These are phyloP conservation scores for Alviniconcha marisindica DNA, from an alignment of 1,140 invertebrate species.

Conservation along the genomic window DNA sequence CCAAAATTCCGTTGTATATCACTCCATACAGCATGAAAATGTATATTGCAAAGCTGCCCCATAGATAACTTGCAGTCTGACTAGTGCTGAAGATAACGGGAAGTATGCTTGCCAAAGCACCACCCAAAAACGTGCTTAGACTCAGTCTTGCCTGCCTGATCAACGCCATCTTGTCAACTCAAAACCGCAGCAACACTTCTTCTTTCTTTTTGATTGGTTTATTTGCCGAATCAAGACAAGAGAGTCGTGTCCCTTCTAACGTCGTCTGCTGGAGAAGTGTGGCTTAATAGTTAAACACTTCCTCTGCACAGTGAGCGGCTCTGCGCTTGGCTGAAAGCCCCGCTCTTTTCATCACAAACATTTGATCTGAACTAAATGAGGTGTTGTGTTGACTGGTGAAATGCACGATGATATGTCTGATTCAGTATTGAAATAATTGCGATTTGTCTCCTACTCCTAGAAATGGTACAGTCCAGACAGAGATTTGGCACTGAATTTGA, in stretches of 20 bases:
- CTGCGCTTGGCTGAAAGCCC: too few relatives aligned
- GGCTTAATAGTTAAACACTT: not conserved
- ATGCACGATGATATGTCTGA: too few relatives aligned
- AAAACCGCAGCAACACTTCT: not conserved
- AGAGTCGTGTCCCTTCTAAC: not conserved
- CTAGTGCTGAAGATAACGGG: conserved; percentile 38
- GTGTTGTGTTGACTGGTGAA: too few relatives aligned
- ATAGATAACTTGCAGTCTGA: conserved; percentile 34
- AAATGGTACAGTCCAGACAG: too few relatives aligned
- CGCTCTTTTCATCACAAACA: too few relatives aligned
- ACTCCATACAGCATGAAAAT: conserved; percentile 40
- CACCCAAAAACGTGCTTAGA: conserved; percentile 30
- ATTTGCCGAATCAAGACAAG: too few relatives aligned
- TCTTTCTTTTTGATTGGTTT: not conserved
- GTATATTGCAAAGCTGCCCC: conserved; percentile 42
- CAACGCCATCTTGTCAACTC: conserved; percentile 26
- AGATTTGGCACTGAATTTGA: too few relatives aligned
- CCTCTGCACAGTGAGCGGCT: too few relatives aligned
- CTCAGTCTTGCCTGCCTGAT: conserved; percentile 38
- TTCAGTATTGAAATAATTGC: too few relatives aligned
- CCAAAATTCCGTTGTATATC: conserved; percentile 38
- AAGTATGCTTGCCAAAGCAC: conserved; percentile 31
- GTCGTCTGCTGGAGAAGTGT: not conserved
- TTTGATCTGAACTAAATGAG: too few relatives aligned
- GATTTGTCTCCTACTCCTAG: too few relatives aligned